A percentile compares a stretch with the other conserved stretches of the same genome.
Evolutionary conservation across 2,113 vertebrate species (phyloP).

Genomic region (Hydrolagus affinis): DNA sequence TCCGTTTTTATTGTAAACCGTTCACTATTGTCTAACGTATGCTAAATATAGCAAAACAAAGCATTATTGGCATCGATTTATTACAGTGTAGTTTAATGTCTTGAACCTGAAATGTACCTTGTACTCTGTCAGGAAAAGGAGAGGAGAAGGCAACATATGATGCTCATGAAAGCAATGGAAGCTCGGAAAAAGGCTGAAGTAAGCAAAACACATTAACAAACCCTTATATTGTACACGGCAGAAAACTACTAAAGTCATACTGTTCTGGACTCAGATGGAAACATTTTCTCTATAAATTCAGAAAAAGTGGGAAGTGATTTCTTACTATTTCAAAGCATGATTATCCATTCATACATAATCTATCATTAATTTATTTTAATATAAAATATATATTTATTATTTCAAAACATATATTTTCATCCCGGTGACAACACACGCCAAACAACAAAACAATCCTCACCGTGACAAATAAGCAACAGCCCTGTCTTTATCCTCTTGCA

Average conservation of each 20-base stretch:
- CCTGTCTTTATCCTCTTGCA: too few relatives aligned
- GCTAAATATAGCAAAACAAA: conserved; percentile 57
- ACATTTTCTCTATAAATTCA: background rate
- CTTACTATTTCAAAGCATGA: background rate
- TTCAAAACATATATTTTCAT: too few relatives aligned
- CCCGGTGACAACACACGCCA: too few relatives aligned
- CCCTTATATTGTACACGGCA: background rate
- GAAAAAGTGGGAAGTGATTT: background rate
- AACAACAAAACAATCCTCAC: too few relatives aligned
- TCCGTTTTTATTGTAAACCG: conserved; percentile 58
- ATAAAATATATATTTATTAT: too few relatives aligned
- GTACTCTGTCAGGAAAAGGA: conserved; percentile 76
- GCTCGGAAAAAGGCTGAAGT: conserved; percentile 90
- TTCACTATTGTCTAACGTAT: conserved; percentile 51
- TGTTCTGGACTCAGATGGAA: background rate
- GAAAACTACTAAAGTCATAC: background rate
- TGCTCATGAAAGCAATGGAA: conserved; percentile 90
- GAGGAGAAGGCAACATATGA: conserved; percentile 81
- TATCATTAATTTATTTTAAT: too few relatives aligned
- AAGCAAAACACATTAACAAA: conserved; percentile 40
- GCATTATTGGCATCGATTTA: conserved; percentile 37
- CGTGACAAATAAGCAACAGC: too few relatives aligned
- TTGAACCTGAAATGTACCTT: conserved; percentile 52
- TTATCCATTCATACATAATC: background rate
- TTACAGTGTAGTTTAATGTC: conserved; percentile 41